These are phyloP conservation scores for Prionchulus punctatus DNA, from an alignment of 2,888 invertebrate genomes.

Conservation along the genomic window DNA sequence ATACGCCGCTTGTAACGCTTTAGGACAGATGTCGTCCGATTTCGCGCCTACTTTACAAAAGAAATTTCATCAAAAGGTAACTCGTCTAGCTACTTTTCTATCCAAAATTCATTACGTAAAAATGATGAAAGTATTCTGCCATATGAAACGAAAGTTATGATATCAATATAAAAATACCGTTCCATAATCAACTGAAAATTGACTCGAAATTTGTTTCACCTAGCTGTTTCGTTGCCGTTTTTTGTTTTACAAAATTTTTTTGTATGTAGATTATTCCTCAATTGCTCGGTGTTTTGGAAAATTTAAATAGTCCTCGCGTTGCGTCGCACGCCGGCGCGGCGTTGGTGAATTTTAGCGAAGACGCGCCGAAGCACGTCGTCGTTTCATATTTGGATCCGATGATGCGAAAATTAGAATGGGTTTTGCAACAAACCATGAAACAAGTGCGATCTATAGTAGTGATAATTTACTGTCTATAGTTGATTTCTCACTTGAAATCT, in stretches of 20 bases:
- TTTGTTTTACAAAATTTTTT: conserved; percentile 1
- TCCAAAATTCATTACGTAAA: too few relatives aligned
- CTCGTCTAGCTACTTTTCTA: background rate
- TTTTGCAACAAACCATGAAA: conserved; percentile 77
- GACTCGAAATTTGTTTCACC: background rate
- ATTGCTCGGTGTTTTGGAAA: conserved; percentile 67
- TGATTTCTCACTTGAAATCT: background rate
- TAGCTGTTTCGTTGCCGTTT: conserved; percentile 3
- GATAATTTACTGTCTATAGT: background rate
- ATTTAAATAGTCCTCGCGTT: conserved; percentile 77
- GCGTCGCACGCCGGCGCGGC: conserved; percentile 81
- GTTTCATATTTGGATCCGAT: conserved; percentile 74
- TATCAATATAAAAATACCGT: too few relatives aligned
- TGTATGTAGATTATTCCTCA: conserved; percentile 56
- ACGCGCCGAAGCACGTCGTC: conserved; percentile 85
- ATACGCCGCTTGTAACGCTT: conserved; percentile 93
- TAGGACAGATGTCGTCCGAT: conserved; percentile 97
- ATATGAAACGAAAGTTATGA: too few relatives aligned
- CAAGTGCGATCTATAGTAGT: conserved; percentile 49
- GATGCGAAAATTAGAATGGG: conserved; percentile 72
- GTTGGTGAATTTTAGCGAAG: conserved; percentile 95
- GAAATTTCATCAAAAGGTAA: conserved; percentile 77
- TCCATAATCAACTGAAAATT: background rate
- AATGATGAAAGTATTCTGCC: too few relatives aligned
- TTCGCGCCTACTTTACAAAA: conserved; percentile 92